phyloP scores from a whole-genome alignment of 2,113 vertebrate genomes.

The Haplochromis burtoni region DNA sequence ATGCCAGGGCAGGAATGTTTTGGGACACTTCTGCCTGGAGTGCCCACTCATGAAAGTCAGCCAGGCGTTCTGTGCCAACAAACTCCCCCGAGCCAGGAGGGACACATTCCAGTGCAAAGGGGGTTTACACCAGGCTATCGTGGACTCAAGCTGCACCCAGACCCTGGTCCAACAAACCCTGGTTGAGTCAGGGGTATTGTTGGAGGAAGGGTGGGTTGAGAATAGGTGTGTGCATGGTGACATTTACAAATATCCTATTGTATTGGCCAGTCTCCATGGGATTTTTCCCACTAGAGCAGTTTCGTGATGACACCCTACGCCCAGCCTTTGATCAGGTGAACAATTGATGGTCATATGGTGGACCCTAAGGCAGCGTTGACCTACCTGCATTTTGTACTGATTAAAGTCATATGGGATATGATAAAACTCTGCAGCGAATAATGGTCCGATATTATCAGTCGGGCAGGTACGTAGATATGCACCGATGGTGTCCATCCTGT shows the following conservation, averaged over 20 bases:
- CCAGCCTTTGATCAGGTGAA: background rate
- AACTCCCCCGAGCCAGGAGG: background rate
- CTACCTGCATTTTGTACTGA: background rate
- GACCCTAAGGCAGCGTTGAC: background rate
- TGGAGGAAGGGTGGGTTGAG: background rate
- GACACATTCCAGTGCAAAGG: background rate
- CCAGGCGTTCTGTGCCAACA: background rate
- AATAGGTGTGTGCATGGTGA: background rate
- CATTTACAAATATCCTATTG: background rate
- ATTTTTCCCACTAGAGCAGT: background rate
- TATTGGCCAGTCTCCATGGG: background rate
- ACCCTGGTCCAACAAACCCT: background rate
- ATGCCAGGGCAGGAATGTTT: background rate
- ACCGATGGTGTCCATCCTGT: background rate
- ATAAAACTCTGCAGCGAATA: background rate
- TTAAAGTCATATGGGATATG: background rate
- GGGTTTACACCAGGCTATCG: background rate
- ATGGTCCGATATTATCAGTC: background rate
- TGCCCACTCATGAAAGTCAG: background rate
- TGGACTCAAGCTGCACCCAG: background rate
- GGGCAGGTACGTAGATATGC: background rate
- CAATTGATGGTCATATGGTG: background rate
- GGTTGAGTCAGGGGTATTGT: background rate
- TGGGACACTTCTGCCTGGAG: background rate
- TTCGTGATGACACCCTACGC: background rate